A percentile compares a stretch with the other conserved stretches of the same genome.
Evolutionary conservation across 2,113 vertebrate species (phyloP).

Genomic region (Struthidea cinerea): DNA sequence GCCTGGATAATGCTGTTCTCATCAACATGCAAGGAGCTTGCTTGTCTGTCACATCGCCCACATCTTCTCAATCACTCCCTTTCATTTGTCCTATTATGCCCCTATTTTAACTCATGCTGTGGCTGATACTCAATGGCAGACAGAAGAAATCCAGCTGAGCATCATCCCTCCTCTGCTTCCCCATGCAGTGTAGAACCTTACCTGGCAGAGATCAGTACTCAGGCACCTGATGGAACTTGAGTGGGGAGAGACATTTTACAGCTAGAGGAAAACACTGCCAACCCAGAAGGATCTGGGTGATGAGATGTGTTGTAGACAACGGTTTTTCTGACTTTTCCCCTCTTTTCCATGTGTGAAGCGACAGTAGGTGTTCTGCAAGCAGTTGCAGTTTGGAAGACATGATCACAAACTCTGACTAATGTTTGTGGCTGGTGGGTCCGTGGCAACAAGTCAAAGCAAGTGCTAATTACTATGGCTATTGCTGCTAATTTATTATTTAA

Average conservation of each 20-base stretch:
- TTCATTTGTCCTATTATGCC: constrained; percentile 71
- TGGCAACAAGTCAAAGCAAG: constrained; percentile 49
- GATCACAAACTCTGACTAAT: constrained; percentile 47
- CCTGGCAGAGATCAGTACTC: not conserved
- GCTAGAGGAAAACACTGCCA: not conserved
- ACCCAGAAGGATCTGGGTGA: not conserved
- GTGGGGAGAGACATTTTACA: not conserved
- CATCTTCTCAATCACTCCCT: constrained; percentile 73
- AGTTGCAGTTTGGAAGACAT: not conserved
- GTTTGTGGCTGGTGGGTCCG: constrained; percentile 50
- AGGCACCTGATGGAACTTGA: not conserved
- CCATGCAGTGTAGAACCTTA: not conserved
- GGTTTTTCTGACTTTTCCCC: not conserved
- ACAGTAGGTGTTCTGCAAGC: constrained; percentile 30
- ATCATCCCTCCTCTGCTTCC: not conserved
- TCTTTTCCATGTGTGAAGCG: not conserved
- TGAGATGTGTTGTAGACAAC: not conserved
- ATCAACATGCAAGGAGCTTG: constrained; percentile 71
- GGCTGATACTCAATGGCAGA: constrained; percentile 49
- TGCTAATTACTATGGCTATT: constrained; percentile 35
- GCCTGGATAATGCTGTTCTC: constrained; percentile 63
- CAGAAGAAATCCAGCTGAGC: constrained; percentile 56
- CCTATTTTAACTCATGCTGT: constrained; percentile 61
- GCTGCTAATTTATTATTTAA: constrained; percentile 57
- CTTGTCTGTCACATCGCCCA: constrained; percentile 71